Percentiles rank a stretch among this genome's conserved stretches.
Conservation (phyloP, 2,113 vertebrate genomes). For the Cercopithecus mona region DNA sequence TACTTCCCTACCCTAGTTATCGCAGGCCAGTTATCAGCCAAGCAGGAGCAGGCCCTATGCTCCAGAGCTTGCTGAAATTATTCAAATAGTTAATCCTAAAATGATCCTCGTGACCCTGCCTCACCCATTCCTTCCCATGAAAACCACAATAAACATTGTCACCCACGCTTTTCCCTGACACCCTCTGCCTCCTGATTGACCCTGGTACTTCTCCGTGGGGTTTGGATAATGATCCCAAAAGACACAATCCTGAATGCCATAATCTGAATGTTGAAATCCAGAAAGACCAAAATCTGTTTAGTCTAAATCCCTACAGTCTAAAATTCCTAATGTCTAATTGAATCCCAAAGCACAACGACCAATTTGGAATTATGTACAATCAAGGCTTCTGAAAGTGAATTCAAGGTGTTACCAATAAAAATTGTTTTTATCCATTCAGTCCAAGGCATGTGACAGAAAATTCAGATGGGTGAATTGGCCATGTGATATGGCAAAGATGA, state of each 20-base stretch:
- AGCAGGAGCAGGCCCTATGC: background rate
- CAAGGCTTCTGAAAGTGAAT: background rate
- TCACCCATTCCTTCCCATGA: background rate
- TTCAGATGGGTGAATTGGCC: background rate
- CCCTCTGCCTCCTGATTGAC: background rate
- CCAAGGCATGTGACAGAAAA: background rate
- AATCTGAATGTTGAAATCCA: background rate
- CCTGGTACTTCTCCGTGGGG: no score
- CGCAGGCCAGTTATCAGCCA: background rate
- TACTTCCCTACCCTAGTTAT: background rate
- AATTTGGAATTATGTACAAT: background rate
- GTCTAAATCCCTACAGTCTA: background rate
- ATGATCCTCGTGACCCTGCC: background rate
- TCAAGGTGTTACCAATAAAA: background rate
- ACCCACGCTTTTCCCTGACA: no score
- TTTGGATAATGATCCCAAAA: background rate
- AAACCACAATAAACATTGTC: no score
- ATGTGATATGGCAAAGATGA: background rate
- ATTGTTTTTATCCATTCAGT: background rate
- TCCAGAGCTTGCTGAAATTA: background rate
- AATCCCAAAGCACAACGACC: background rate
- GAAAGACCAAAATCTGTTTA: background rate
- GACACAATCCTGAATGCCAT: background rate
- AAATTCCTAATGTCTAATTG: background rate
- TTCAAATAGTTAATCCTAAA: background rate